Base-by-base conservation (phyloP, 2,888 invertebrate genomes). In the Cynaeus angustus region DNA sequence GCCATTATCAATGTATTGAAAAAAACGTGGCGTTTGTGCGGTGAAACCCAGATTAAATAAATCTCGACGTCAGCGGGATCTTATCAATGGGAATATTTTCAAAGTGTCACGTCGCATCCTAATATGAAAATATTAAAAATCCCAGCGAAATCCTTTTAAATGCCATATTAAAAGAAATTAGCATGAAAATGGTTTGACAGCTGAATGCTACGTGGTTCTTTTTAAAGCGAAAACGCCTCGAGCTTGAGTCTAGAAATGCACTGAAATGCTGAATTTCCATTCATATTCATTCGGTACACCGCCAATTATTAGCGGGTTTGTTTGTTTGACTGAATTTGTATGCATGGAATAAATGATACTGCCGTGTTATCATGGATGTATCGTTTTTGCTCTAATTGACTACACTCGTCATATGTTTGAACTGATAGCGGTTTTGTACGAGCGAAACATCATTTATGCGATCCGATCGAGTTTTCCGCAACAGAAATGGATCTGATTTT, bases 131-230 rank as follows among this genome's bases (percentile, higher is more conserved):
- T 84, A 84, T 84, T 84, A 83, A 83, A 84, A 83, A 83, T 81
- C 81, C 79, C 69, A 77, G 78, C 77, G 79, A 82, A 81, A 83
- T 82, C 82, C 82, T 82, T 83, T 82, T 82, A 83, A 83, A 81
- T 79, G 83, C 83, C 82, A 82, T 83, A 83, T 83, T 82, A 83
- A 83, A 81, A 76, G 79, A 81, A 82, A 84, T 85, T 85, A 84
- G 79, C 84, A 84, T 85, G 82, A 84, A 84, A 84, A 85, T 83
- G 83, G 79, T 81, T 79, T 84, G 84, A 84, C 84, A 84, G 84
- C 78, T 84, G 84, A 84, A 84, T 84, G 73, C 79, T 67, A 72
- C 77, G 70, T 71, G 75, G 78, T 76, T 79, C 77, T 77, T 76
- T 80, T 79, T 73, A 75, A 78, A 77, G 78, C 77, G 78, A 72